phyloP scores from a whole-genome alignment of 2,888 invertebrate genomes.

The Agrenia bidenticulata region DNA sequence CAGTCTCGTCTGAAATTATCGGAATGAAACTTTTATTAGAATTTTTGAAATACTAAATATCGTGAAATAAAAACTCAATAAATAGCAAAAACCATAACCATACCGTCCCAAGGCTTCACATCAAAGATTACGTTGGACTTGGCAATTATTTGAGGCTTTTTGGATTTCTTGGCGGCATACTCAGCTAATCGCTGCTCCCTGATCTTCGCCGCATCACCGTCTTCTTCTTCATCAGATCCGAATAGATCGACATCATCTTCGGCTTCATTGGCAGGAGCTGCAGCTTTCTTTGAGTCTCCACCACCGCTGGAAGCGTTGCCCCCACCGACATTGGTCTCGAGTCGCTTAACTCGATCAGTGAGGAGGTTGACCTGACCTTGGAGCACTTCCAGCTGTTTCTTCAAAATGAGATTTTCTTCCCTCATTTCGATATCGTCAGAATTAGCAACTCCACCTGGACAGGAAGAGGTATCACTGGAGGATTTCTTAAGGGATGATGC shows the following conservation, averaged over 20 bases:
- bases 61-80: neutral
- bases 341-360: slow-evolving; percentile 43
- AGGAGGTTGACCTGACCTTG: slow-evolving; percentile 48
- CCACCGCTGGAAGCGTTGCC: slow-evolving; percentile 6
- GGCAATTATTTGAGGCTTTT: slow-evolving; percentile 86
- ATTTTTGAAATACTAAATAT: too few relatives aligned
- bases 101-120: slow-evolving; percentile 79
- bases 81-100: neutral
- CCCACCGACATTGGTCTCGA: slow-evolving; percentile 54
- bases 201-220: slow-evolving; percentile 66
- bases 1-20: slow-evolving; percentile 80
- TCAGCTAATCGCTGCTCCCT: slow-evolving; percentile 87
- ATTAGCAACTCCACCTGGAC: slow-evolving; percentile 49
- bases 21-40: too few relatives aligned
- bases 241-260: slow-evolving; percentile 80
- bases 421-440: slow-evolving; percentile 48
- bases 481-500: slow-evolving; percentile 47
- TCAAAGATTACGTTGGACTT: slow-evolving; percentile 93
- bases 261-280: slow-evolving; percentile 59
- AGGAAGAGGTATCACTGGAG: slow-evolving; percentile 32
- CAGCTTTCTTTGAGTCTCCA: slow-evolving; percentile 15
- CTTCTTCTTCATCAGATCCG: slow-evolving; percentile 73
- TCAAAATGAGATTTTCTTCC: slow-evolving; percentile 52
- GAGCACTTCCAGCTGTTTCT: slow-evolving; percentile 48
- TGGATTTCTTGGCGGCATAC: slow-evolving; percentile 91